Base-by-base conservation (phyloP, 2,797 vertebrate genomes). In the Pelodytes ibericus region DNA sequence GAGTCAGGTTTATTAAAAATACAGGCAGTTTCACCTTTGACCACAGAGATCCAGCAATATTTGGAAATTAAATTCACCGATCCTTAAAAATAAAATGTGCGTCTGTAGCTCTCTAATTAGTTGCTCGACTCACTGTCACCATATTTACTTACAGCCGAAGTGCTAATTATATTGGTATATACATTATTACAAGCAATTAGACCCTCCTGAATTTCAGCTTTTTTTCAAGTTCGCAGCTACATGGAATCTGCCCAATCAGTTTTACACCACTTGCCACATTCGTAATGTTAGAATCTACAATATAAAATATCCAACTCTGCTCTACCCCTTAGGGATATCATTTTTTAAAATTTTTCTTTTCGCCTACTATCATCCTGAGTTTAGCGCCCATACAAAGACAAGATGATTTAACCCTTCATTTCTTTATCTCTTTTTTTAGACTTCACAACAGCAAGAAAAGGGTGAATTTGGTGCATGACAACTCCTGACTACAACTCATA, bases 251-350 rank as follows among this genome's bases (percentile, higher is more conserved):
- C 39, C 57, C 36, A 67, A 56, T 73, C 63, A 27, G 41, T 59
- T 30, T 57, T 69, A 9, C 68, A 72, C 68, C 70, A 73, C 56
- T 53, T 79, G 76, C 73, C 76, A 79, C 76, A 62, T 72, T 64
- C 31, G 68, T 79, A 61, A 78, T 72, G 69, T 41, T 71, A 66
- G 61, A 77, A 57, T 57, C 71, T 22, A 25, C 31, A 26, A 63
- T 44, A 62, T 56, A 63, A 79, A 73, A 79, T 79, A 79, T 73
- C 73, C 57, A 73, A 11, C 31, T 60, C 24, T 15, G 24, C 22
- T 29, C 5, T 16, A 27, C 56, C 76, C 70, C 70, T 10, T 29
- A 30, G 76, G 76, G 70, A 60, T 44, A 3, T 44, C 41, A 16
- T 44, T 44, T 16, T 16, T 44, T 44, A 5, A 5, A 5, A 31